These are phyloP conservation scores for Nibea albiflora DNA, from an alignment of 2,113 vertebrate species.

Conservation along the genomic window DNA sequence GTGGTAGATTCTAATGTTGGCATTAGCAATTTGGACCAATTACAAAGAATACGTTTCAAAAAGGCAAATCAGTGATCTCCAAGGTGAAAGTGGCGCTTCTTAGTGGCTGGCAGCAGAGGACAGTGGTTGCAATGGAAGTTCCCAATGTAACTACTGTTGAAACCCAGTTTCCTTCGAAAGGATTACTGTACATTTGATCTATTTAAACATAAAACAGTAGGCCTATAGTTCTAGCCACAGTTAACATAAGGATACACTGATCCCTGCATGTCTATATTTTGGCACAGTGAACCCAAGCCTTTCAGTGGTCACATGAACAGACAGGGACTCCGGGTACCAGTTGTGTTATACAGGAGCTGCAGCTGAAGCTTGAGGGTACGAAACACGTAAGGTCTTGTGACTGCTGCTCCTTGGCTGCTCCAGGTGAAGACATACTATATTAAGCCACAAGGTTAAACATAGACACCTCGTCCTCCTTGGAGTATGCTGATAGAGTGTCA, in stretches of 20 bases:
- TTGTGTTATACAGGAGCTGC: neutral
- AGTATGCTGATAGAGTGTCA: conserved; percentile 54
- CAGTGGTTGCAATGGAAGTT: neutral
- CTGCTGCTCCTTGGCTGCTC: conserved; percentile 30
- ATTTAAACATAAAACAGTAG: neutral
- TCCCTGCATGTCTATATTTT: neutral
- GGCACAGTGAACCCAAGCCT: neutral
- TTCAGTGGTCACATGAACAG: conserved; percentile 6
- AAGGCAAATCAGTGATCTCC: neutral
- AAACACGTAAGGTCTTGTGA: conserved; percentile 37
- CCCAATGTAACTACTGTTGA: too few species aligned
- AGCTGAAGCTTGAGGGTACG: neutral
- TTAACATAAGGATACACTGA: neutral
- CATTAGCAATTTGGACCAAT: too few species aligned
- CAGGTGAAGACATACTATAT: conserved; percentile 59
- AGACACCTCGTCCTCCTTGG: conserved; percentile 22
- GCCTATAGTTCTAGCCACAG: neutral
- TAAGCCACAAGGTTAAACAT: conserved; percentile 58
- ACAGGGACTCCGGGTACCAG: neutral
- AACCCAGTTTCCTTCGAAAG: neutral
- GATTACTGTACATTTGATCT: too few species aligned
- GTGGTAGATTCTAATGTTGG: too few species aligned
- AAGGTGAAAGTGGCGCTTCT: neutral
- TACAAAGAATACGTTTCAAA: too few species aligned
- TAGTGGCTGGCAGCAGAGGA: neutral